Evolutionary conservation across 2,113 vertebrate species (phyloP).

Genomic region (Lophura nycthemera): DNA sequence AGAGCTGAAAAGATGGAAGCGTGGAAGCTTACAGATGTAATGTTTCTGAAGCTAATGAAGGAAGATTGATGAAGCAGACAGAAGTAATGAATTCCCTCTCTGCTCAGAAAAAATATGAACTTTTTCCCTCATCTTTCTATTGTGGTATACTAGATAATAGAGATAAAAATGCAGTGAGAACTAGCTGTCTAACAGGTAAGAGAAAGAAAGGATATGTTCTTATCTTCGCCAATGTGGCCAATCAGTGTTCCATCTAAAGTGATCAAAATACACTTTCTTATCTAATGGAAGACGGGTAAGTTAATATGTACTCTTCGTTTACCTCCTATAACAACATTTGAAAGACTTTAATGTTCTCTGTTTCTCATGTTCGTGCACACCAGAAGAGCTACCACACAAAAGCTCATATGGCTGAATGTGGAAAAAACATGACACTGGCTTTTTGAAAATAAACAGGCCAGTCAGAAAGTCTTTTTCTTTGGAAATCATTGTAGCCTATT

Average conservation of each 20-base stretch:
- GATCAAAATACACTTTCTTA: background rate
- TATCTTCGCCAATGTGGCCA: background rate
- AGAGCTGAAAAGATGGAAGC: accelerated
- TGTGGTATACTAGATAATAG: background rate
- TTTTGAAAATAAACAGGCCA: background rate
- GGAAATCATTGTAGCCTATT: background rate
- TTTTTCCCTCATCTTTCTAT: background rate
- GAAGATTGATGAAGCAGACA: background rate
- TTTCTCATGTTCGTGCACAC: background rate
- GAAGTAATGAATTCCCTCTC: background rate
- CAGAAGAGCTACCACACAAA: background rate
- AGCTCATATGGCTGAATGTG: accelerated
- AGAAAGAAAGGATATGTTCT: background rate
- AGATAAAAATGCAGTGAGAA: background rate
- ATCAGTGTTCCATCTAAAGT: background rate
- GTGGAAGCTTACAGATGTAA: background rate
- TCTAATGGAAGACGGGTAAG: background rate
- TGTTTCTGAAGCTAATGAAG: background rate
- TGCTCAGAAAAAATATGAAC: background rate
- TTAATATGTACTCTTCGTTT: background rate
- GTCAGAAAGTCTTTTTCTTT: background rate
- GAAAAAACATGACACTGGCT: accelerated
- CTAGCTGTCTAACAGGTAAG: background rate
- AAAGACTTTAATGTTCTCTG: background rate
- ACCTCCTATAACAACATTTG: background rate